phyloP scores from a whole-genome alignment of 2,113 vertebrate genomes.

The Hipposideros armiger region DNA sequence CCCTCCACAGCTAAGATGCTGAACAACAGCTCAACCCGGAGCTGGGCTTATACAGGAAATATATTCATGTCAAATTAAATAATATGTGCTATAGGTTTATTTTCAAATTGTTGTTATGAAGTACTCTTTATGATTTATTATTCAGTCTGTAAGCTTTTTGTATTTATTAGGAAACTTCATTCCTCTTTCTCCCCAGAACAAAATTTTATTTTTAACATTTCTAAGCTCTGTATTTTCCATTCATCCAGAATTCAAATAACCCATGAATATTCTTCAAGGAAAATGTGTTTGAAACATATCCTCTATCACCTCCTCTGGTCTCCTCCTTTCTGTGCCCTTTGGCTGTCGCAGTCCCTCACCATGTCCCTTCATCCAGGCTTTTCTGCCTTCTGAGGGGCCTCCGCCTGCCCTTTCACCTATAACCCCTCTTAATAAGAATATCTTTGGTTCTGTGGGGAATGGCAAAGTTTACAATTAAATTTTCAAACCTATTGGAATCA shows the following conservation, averaged over 20 bases:
- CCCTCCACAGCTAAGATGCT: no score
- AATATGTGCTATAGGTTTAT: background rate
- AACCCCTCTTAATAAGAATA: background rate
- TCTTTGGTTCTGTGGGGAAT: background rate
- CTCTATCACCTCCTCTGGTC: background rate
- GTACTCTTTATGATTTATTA: background rate
- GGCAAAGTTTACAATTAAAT: background rate
- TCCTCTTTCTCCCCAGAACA: background rate
- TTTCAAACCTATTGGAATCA: background rate
- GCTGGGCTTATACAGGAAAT: background rate
- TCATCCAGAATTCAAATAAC: constrained; percentile 8
- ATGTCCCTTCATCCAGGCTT: background rate
- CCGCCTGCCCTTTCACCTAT: background rate
- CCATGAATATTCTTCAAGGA: background rate
- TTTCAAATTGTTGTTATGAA: constrained; percentile 22
- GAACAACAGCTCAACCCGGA: no score
- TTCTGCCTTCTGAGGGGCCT: background rate
- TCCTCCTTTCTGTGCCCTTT: background rate
- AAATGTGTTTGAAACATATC: background rate
- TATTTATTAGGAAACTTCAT: background rate
- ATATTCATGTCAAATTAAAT: background rate
- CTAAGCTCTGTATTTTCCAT: constrained; percentile 10
- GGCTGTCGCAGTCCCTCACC: background rate
- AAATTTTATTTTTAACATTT: background rate
- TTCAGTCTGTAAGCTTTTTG: background rate